Evolutionary conservation across 2,113 vertebrate species (phyloP), one percentile per base, ranked within the genome.

Genomic region (Tricholaema leucomelas): DNA sequence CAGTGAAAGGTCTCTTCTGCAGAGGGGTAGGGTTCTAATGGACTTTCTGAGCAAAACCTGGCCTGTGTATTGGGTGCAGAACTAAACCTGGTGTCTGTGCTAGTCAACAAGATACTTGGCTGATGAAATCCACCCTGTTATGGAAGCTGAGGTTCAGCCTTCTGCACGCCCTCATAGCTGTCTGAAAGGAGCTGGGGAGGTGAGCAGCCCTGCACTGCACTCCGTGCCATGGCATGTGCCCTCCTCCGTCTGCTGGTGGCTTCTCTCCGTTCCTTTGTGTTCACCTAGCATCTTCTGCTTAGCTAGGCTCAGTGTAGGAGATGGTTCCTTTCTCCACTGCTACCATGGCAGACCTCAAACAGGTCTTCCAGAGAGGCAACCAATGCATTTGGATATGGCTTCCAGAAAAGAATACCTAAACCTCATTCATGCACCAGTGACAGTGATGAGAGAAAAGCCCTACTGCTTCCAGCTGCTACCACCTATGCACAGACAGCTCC

Each of bases 201-300:
- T 1, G 8, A 31, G 28, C 44, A 79, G 27, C 31, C 38, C 61
- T 66, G 56, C 31, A 2, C 46, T 35, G 28, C n/a, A 4, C 24
- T 36, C 12, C 19, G 5, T 31, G 4, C 27, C 31, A 2, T 1
- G 60, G 20, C 48, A 5, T 2, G 2, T 35, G 33, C 24, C 33
- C 14, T 50, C 40, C 25, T 77, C 54, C 2, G 0, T 58, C 63
- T 75, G 54, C 59, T 36, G 42, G 8, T 67, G 81, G n/a, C 11
- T 92, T 76, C 59, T 50, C 30, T 64, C 8, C 35, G 13, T 31
- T 86, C 10, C 18, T 36, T 82, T 1, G 0, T n/a, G 35, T 20
- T 50, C 56, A 10, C 15, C 48, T 73, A 35, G 5, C 36, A 6
- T 9, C 30, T 63, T 75, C 50, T 87, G 46, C 74, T 56, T 14